A percentile compares a stretch with the other conserved stretches of the same genome.
Evolutionary conservation across 1,140 invertebrate genomes (phyloP).

Genomic region (Penaeus japonicus): DNA sequence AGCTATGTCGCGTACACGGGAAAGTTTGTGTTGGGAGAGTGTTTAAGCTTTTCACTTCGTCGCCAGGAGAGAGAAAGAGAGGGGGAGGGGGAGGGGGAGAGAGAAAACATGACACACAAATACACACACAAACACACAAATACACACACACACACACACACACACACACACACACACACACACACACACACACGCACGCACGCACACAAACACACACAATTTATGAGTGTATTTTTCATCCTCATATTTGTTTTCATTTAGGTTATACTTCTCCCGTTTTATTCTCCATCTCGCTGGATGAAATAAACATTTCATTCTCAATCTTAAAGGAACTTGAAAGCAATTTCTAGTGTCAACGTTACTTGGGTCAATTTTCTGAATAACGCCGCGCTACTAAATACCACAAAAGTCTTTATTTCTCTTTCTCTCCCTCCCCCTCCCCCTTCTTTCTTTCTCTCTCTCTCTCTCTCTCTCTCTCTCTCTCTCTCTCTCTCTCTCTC

Average conservation of each 20-base stretch:
- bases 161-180: not conserved
- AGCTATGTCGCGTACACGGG: too few species aligned
- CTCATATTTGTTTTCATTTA: too few species aligned
- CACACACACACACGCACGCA: not conserved
- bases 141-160: slow-evolving; percentile 3
- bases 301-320: too few species aligned
- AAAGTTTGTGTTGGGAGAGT: too few species aligned
- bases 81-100: not conserved
- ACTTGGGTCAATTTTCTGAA: too few species aligned
- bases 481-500: not conserved
- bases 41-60: too few species aligned
- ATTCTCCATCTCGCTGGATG: too few species aligned
- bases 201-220: not conserved
- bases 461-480: not conserved
- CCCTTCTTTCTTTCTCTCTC: not conserved
- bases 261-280: not conserved
- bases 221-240: not conserved
- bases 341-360: too few species aligned
- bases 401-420: too few species aligned
- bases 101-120: not conserved
- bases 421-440: not conserved
- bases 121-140: not conserved
- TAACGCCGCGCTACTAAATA: too few species aligned
- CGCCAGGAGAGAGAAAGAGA: not conserved
- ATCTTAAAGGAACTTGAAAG: too few species aligned